Conservation (phyloP, 1,140 invertebrate genomes). For the Drosophila parvula region DNA sequence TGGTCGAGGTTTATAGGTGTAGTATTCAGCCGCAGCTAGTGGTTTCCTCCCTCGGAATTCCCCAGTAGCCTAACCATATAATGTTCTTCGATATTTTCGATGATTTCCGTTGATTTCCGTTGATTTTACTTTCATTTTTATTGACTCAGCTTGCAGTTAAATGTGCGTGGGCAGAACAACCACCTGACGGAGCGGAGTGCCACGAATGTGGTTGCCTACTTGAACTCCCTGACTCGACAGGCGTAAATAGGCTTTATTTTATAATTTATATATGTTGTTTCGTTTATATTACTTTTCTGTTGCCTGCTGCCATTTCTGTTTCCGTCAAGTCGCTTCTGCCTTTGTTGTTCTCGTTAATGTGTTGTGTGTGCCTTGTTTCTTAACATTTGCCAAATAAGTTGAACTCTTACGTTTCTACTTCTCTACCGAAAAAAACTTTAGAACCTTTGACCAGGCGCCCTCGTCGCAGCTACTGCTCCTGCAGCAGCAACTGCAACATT, state of each 20-base stretch:
- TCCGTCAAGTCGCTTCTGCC: constrained; percentile 11
- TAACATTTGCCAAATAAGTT: background rate
- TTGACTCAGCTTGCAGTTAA: constrained; percentile 58
- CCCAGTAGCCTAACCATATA: background rate
- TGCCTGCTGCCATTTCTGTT: constrained; percentile 32
- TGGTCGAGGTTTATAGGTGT: no score
- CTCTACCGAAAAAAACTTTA: constrained; percentile 16
- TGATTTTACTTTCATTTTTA: constrained; percentile 47
- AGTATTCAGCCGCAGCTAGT: background rate
- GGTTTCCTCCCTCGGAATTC: constrained; percentile 37
- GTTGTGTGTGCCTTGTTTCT: background rate
- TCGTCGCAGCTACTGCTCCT: constrained; percentile 62
- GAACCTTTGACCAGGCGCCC: constrained; percentile 77
- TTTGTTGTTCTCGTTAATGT: constrained; percentile 3
- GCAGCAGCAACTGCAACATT: constrained; percentile 61
- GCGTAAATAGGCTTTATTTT: constrained; percentile 77
- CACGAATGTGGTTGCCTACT: constrained; percentile 51
- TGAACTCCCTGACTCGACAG: constrained; percentile 73
- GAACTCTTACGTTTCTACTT: background rate
- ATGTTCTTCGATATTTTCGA: constrained; percentile 21
- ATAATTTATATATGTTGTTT: constrained; percentile 53
- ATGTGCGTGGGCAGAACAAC: constrained; percentile 55
- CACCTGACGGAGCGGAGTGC: constrained; percentile 58
- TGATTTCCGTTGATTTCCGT: constrained; percentile 28
- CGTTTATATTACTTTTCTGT: constrained; percentile 10